A percentile compares a stretch with the other conserved stretches of the same genome.
Evolutionary conservation across 37 sponge, comb jelly and placozoan genomes (phyloP).

Genomic region (Spongilla lacustris): DNA sequence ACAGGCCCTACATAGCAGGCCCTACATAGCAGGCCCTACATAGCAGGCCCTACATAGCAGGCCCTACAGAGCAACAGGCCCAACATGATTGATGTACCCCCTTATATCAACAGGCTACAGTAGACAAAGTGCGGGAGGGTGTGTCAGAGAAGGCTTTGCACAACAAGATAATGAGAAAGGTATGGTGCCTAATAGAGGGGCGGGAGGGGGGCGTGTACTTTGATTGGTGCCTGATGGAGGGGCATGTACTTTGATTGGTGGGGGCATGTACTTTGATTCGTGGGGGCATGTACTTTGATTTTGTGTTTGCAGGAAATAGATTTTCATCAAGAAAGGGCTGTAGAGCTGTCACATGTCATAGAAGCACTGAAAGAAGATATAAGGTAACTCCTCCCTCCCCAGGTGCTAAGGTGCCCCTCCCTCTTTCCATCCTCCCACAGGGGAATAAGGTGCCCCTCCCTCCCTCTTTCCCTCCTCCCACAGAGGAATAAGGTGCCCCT

Average conservation of each 20-base stretch:
- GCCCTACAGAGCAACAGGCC: not conserved
- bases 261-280: not conserved
- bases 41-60: too few relatives aligned
- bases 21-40: too few relatives aligned
- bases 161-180: slow-evolving; percentile 68
- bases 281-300: not conserved
- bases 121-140: slow-evolving; percentile 35
- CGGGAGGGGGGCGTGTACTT: too few relatives aligned
- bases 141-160: slow-evolving; percentile 51
- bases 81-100: not conserved
- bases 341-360: slow-evolving; percentile 9
- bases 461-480: too few relatives aligned
- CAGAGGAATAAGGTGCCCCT: too few relatives aligned
- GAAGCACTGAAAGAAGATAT: slow-evolving; percentile 23
- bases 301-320: slow-evolving; percentile 27
- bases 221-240: too few relatives aligned
- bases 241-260: too few relatives aligned
- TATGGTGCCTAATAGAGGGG: not conserved
- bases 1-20: too few relatives aligned
- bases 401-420: not conserved
- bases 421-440: not conserved
- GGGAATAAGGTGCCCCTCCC: too few relatives aligned
- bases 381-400: not conserved
- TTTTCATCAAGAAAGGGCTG: slow-evolving; percentile 23
- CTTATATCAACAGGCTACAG: slow-evolving; percentile 4